Conservation (phyloP, 1,140 invertebrate species). For the Caenorhabditis brenneri region DNA sequence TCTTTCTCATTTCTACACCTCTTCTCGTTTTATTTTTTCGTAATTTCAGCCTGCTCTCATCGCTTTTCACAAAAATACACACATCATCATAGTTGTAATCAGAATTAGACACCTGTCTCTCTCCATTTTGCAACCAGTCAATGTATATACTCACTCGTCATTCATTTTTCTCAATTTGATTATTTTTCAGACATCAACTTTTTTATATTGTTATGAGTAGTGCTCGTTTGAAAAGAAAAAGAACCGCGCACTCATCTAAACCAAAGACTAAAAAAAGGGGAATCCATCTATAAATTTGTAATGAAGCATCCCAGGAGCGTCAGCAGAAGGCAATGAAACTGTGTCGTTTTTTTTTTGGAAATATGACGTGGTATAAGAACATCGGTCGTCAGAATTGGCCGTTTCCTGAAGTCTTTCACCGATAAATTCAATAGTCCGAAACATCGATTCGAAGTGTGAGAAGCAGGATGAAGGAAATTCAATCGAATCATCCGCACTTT, state of each 20-base stretch:
- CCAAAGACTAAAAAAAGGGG: not conserved
- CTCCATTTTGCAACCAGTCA: not conserved
- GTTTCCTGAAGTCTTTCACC: slow-evolving; percentile 27
- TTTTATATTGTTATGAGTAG: not conserved
- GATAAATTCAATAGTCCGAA: slow-evolving; percentile 24
- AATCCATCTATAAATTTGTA: not conserved
- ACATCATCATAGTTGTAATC: not conserved
- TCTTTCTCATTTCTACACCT: not conserved
- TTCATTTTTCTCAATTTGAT: not conserved
- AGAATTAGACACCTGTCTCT: not conserved
- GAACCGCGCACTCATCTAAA: not conserved
- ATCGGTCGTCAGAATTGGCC: not conserved
- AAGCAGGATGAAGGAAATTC: not conserved
- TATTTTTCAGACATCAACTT: not conserved
- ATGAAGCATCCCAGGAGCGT: not conserved
- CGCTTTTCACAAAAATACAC: not conserved
- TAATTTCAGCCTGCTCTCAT: not conserved
- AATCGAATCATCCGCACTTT: slow-evolving; percentile 31
- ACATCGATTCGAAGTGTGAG: not conserved
- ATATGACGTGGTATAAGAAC: slow-evolving; percentile 5
- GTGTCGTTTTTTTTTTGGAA: not conserved
- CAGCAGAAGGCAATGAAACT: not conserved
- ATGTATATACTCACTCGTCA: not conserved
- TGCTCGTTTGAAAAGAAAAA: not conserved
- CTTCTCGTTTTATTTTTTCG: not conserved